Percentiles rank a stretch among this genome's conserved stretches.
phyloP scores from a whole-genome alignment of 2,888 invertebrate genomes.

The Drosophila atripex region DNA sequence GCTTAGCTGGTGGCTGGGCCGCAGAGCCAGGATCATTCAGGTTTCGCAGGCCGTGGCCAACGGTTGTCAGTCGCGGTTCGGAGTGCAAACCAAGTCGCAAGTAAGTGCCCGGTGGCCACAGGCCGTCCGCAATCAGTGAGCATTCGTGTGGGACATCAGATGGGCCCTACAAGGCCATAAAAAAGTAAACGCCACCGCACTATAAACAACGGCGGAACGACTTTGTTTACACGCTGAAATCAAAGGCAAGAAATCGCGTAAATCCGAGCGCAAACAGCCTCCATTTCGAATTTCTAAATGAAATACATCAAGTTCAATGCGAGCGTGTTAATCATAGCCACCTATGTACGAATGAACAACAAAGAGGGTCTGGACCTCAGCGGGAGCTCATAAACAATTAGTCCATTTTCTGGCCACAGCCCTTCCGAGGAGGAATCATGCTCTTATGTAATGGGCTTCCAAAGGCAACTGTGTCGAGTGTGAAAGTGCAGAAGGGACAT shows the following conservation, averaged over 20 bases:
- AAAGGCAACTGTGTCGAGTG: too few species aligned
- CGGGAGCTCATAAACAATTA: background rate
- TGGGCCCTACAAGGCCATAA: slow-evolving; percentile 12
- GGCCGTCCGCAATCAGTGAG: slow-evolving; percentile 17
- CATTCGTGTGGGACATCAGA: slow-evolving; percentile 10
- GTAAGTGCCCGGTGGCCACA: slow-evolving; percentile 14
- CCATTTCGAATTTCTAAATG: slow-evolving; percentile 3
- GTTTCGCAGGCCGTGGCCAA: slow-evolving; percentile 72
- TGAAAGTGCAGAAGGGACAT: too few species aligned
- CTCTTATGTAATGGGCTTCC: too few species aligned
- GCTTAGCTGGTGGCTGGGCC: slow-evolving; percentile 77
- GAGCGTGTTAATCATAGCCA: slow-evolving; percentile 1
- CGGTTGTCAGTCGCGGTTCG: slow-evolving; percentile 69
- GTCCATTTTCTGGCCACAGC: background rate
- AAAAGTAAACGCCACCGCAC: slow-evolving; percentile 16
- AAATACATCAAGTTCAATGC: slow-evolving; percentile 21
- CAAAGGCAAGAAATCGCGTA: slow-evolving; percentile 1
- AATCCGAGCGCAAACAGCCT: slow-evolving; percentile 14
- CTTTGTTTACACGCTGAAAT: slow-evolving; percentile 20
- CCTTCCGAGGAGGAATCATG: too few species aligned
- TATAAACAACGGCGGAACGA: slow-evolving; percentile 35
- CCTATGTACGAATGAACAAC: background rate
- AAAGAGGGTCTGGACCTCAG: slow-evolving; percentile 1
- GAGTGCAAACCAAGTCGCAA: slow-evolving; percentile 39
- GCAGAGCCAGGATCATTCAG: slow-evolving; percentile 81